A percentile compares a stretch with the other conserved stretches of the same genome.
phyloP scores from a whole-genome alignment of 2,888 invertebrate genomes.

The Polyploca ridens region DNA sequence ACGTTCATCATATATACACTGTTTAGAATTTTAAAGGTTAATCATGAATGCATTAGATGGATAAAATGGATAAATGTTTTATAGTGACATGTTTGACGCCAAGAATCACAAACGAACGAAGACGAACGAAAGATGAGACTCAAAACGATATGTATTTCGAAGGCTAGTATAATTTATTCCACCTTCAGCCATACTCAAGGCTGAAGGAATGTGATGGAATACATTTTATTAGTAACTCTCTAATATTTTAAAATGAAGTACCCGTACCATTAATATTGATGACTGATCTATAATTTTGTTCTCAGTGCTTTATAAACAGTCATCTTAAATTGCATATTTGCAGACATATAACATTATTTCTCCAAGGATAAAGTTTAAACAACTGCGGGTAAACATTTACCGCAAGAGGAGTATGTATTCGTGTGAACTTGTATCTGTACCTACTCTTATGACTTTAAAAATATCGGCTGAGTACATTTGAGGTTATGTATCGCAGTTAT shows the following conservation, averaged over 20 bases:
- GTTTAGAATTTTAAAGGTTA: neutral
- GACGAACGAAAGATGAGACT: too few species aligned
- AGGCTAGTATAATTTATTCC: too few species aligned
- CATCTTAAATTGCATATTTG: constrained; percentile 67
- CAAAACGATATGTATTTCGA: too few species aligned
- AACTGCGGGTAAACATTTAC: constrained; percentile 16
- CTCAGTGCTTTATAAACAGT: neutral
- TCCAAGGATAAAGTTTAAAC: constrained; percentile 65
- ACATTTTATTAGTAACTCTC: too few species aligned
- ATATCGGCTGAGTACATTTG: neutral
- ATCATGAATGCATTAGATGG: neutral
- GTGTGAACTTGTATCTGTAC: constrained; percentile 17
- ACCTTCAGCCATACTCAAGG: too few species aligned
- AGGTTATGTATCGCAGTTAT: neutral
- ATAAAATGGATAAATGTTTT: too few species aligned
- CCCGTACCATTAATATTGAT: too few species aligned
- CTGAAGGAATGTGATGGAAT: too few species aligned
- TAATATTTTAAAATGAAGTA: too few species aligned
- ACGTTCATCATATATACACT: neutral
- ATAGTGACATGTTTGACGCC: too few species aligned
- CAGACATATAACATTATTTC: constrained; percentile 54
- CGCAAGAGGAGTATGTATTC: constrained; percentile 12
- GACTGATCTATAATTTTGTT: neutral
- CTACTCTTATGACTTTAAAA: constrained; percentile 14
- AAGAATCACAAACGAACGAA: neutral